Percentiles rank a stretch among this genome's conserved stretches.
phyloP scores from a whole-genome alignment of 2,113 vertebrate genomes.

The Aegotheles bennettii region DNA sequence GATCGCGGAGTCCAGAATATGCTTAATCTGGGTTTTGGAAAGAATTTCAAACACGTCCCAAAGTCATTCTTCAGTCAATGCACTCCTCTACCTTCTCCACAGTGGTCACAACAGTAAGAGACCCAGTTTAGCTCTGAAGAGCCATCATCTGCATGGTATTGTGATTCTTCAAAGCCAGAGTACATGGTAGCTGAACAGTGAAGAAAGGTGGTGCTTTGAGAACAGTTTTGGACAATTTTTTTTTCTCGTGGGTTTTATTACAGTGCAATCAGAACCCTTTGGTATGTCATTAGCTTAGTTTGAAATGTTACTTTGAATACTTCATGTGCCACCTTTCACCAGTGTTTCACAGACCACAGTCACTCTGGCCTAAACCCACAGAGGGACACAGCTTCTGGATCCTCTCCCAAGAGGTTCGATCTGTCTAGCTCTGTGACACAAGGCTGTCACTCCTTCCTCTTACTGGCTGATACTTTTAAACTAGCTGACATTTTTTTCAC shows the following conservation, averaged over 20 bases:
- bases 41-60: not conserved
- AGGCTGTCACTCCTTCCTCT: not conserved
- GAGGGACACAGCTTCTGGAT: not conserved
- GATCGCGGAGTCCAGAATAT: not conserved
- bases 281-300: not conserved
- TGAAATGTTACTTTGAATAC: not conserved
- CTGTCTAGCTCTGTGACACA: not conserved
- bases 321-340: not conserved
- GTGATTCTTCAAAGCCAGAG: not conserved
- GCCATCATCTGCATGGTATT: not conserved
- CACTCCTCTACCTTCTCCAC: not conserved
- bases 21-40: not conserved
- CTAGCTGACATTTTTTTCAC: not conserved
- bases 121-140: not conserved
- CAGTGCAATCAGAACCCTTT: not conserved
- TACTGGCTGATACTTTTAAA: not conserved
- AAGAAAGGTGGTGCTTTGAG: not conserved
- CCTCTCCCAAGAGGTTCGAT: not conserved
- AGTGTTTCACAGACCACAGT: not conserved
- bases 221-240: not conserved
- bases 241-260: not conserved
- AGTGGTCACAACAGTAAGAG: not conserved
- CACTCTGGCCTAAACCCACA: not conserved
- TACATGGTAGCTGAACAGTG: not conserved
- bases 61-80: not conserved